Percentiles rank a stretch among this genome's conserved stretches.
These are phyloP conservation scores for Laupala kohalensis DNA, from an alignment of 1,140 invertebrate species.

Conservation along the genomic window DNA sequence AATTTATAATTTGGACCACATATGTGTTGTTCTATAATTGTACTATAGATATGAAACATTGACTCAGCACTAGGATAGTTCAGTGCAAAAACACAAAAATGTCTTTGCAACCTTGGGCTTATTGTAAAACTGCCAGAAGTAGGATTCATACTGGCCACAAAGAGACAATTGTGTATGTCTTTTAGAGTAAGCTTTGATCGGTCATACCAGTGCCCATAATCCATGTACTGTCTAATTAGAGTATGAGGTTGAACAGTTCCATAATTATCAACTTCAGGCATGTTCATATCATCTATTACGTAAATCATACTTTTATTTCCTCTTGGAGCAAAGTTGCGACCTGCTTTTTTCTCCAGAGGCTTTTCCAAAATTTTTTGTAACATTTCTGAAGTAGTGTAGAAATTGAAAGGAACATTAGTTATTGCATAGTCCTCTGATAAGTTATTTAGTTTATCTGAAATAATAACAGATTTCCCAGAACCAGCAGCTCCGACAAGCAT, in stretches of 20 bases:
- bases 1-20: constrained; percentile 53
- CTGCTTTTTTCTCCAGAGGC: constrained; percentile 89
- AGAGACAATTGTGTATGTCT: constrained; percentile 91
- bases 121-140: constrained; percentile 91
- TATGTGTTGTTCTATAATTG: constrained; percentile 69
- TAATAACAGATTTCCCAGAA: constrained; percentile 62
- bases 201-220: constrained; percentile 91
- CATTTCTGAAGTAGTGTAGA: constrained; percentile 78
- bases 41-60: constrained; percentile 68
- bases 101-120: constrained; percentile 77
- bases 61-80: constrained; percentile 72
- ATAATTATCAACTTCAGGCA: constrained; percentile 91
- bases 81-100: constrained; percentile 87
- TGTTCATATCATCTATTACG: constrained; percentile 94
- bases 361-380: constrained; percentile 62
- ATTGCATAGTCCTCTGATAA: constrained; percentile 67
- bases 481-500: constrained; percentile 85
- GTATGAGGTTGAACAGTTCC: constrained; percentile 93
- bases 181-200: constrained; percentile 73
- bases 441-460: constrained; percentile 63
- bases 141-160: constrained; percentile 92
- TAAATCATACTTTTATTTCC: constrained; percentile 87
- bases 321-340: constrained; percentile 81
- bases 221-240: constrained; percentile 83
- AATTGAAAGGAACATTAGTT: constrained; percentile 87